Percentiles rank a stretch among this genome's conserved stretches.
phyloP scores from a whole-genome alignment of 1,140 invertebrate species.

The Drosophila virilis region DNA sequence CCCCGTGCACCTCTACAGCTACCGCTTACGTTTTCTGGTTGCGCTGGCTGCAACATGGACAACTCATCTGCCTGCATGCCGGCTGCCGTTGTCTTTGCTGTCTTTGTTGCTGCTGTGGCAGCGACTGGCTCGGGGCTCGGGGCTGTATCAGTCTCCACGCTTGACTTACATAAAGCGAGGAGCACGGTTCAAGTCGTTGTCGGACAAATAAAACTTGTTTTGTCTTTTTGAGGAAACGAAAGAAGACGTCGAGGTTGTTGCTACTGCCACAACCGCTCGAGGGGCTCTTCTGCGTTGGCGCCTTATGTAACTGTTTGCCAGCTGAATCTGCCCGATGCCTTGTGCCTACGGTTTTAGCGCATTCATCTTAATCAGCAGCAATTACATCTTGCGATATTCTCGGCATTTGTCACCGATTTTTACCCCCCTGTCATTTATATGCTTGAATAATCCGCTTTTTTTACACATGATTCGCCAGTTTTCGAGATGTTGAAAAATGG shows the following conservation, averaged over 20 bases:
- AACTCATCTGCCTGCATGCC: conserved; percentile 67
- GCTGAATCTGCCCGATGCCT: conserved; percentile 31
- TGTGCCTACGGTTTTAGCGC: conserved; percentile 34
- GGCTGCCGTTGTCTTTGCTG: conserved; percentile 30
- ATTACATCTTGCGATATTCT: conserved; percentile 61
- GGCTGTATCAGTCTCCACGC: conserved; percentile 53
- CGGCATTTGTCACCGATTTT: conserved; percentile 41
- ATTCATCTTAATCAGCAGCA: conserved; percentile 70
- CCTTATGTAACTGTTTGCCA: conserved; percentile 65
- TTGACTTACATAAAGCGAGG: conserved; percentile 80
- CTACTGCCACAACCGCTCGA: conserved; percentile 33
- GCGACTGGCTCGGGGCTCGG: conserved; percentile 22
- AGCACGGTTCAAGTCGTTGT: conserved; percentile 46
- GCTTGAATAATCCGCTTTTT: conserved; percentile 63
- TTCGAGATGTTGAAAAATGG: conserved; percentile 47
- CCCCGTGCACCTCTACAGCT: conserved; percentile 3
- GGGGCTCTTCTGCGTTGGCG: conserved; percentile 68
- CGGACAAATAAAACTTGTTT: conserved; percentile 72
- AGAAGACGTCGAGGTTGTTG: conserved; percentile 61
- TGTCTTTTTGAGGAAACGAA: conserved; percentile 71
- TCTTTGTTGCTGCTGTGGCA: conserved; percentile 18
- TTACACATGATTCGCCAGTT: conserved; percentile 18
- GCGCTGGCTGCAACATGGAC: conserved; percentile 36
- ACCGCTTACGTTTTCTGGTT: conserved; percentile 28
- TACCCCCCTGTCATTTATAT: conserved; percentile 59